Evolutionary conservation across 2,113 vertebrate species (phyloP), one percentile per base, ranked within the genome.

Genomic region (Hydropotes inermis): DNA sequence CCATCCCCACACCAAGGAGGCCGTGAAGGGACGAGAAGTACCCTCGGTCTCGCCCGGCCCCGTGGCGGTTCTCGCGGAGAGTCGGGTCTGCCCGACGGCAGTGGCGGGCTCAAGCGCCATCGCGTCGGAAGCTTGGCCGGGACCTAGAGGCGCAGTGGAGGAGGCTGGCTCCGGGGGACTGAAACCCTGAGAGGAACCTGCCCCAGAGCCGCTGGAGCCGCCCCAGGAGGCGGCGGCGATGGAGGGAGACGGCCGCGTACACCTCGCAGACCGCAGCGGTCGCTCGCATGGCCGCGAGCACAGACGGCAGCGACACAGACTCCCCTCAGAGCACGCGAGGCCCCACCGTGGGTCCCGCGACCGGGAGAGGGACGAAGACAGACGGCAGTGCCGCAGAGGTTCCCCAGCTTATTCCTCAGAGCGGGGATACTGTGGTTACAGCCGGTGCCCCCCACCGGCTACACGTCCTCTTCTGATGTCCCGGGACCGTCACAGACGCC

Each of bases 121-220:
- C 64, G 98, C 0, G 99, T 99, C 6, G 99, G 99, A 39, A 99
- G 99, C 11, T 96, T 98, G 36, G 99, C 99, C 0, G 99, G 98
- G 98, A 97, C 92, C 98, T 99, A 0, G 99, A 99, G 39, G 99
- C 99, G 67, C 99, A 99, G 96, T 99, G 99, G 99, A 99, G 99
- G 98, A 99, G 99, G 96, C 98, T 99, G 89, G 99, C 99, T 95
- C 98, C 97, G 0, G 98, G 99, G 60, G 99, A 99, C 55, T 98
- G 98, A 50, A 98, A 95, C 83, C 95, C 97, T 9, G 97, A 98
- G 13, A 96, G 96, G 15, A 97, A 97, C 83, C 96, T 67, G 0
- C 67, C n/a, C 95, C 28, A 93, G 98, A 25, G 99, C 99, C 1
- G 97, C 98, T 45, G n/a, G n/a, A n/a, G n/a, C n/a, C n/a, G n/a